phyloP scores from a whole-genome alignment of 2,113 vertebrate genomes.

The Hemichromis elongatus region DNA sequence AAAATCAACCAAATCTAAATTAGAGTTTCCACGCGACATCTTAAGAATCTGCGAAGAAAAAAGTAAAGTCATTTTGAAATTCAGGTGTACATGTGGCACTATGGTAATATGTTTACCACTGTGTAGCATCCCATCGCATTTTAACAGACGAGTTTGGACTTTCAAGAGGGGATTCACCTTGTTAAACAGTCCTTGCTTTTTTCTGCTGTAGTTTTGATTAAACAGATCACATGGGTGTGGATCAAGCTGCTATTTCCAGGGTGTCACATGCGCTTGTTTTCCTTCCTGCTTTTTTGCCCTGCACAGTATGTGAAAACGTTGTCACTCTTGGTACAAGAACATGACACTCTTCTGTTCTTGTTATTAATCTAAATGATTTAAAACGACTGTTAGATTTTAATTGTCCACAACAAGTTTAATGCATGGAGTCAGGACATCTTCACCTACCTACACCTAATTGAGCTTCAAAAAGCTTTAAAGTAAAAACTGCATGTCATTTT shows the following conservation, averaged over 20 bases:
- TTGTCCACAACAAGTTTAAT: background rate
- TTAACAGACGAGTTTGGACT: background rate
- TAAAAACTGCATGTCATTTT: background rate
- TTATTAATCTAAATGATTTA: background rate
- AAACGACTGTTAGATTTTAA: background rate
- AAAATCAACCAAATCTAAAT: background rate
- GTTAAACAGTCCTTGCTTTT: background rate
- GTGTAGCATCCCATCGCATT: background rate
- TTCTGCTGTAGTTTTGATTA: background rate
- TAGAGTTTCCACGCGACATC: background rate
- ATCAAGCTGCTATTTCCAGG: background rate
- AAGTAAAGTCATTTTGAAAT: background rate
- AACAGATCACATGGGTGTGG: background rate
- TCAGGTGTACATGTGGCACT: too few relatives aligned
- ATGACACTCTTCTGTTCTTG: background rate
- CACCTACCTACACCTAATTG: background rate
- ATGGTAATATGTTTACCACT: background rate
- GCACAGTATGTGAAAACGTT: background rate
- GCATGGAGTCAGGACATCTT: background rate
- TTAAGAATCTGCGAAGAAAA: background rate
- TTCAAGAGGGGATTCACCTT: background rate
- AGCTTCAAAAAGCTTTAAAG: background rate
- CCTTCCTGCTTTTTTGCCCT: background rate
- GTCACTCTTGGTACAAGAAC: background rate
- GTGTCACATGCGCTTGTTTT: background rate